Evolutionary conservation across 2,797 vertebrate species (phyloP), one percentile per base, ranked within the genome.

Genomic region (Pipistrellus nathusii): DNA sequence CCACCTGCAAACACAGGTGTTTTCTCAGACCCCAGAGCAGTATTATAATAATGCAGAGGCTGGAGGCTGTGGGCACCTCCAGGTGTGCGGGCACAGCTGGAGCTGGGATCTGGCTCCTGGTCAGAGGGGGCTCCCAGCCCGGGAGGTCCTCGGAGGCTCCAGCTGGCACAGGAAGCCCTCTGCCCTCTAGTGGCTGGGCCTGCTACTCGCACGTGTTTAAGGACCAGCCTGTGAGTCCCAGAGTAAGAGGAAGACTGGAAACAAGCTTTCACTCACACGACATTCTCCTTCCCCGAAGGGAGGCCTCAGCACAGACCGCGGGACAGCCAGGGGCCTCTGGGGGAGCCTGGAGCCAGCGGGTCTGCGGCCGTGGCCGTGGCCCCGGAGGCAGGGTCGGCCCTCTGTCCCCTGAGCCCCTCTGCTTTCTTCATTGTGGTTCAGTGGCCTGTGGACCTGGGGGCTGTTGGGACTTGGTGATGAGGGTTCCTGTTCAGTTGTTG

Each of bases 21-120:
- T 78, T 46, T 81, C 91, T 96, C 91, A 95, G 93, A 96, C 92
- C 96, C 97, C 95, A 94, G 96, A 97, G 96, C 97, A 97, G 97
- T 97, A 97, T 97, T 97, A 64, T n/a, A 97, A 72, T 88, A 89
- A 90, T 0, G 53, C 95, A 86, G 93, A 96, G 92, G 71, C 64
- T 73, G 82, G 88, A 90, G 84, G 73, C 75, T n/a, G 30, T 4
- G 89, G 92, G 81, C 86, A 55, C 64, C 81, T 62, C 96, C 96
- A 92, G 91, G 51, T 83, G 88, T 93, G 94, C 92, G 0, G 96
- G 96, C 95, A 59, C 48, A 88, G 95, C 94, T 93, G 86, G 97
- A 95, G 76, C 94, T 95, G 90, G 92, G 84, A 57, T 92, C 94
- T 93, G 94, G 88, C 90, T 94, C 85, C 80, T 3, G 53, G 32